A percentile compares a stretch with the other conserved stretches of the same genome.
Evolutionary conservation across 2,888 invertebrate species (phyloP).

Genomic region (Cataglyphis rosenhaueri): DNA sequence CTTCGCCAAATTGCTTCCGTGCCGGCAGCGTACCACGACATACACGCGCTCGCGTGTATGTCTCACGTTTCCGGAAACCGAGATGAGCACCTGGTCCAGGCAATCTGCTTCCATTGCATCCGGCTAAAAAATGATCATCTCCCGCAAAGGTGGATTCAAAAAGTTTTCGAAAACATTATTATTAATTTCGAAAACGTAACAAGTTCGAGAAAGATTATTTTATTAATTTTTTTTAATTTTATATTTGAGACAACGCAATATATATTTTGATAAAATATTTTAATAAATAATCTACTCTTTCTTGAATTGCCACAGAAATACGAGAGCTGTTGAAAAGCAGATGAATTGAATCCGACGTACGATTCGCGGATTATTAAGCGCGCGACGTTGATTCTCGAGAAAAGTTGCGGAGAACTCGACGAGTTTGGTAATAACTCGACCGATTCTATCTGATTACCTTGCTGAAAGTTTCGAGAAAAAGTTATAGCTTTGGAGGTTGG

Average conservation of each 20-base stretch:
- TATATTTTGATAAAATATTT: not conserved
- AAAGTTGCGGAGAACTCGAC: conserved; percentile 36
- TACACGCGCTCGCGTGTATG: conserved; percentile 32
- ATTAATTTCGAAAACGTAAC: not conserved
- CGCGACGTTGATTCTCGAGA: conserved; percentile 15
- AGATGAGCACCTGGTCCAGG: conserved; percentile 44
- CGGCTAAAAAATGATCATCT: not conserved
- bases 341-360: conserved; percentile 1
- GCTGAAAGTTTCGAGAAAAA: conserved; percentile 50
- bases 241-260: not conserved
- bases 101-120: conserved; percentile 49
- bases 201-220: not conserved
- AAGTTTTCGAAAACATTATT: not conserved
- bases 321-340: not conserved
- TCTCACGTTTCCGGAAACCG: conserved; percentile 47
- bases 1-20: conserved; percentile 63
- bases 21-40: conserved; percentile 37
- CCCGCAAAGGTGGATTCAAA: not conserved
- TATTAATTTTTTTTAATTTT: not conserved
- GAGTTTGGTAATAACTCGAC: conserved; percentile 24
- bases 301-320: not conserved
- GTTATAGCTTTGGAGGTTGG: not conserved
- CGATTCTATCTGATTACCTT: conserved; percentile 48
- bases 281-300: not conserved
- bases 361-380: conserved; percentile 36